Base-by-base conservation (phyloP, 2,797 vertebrate genomes). In the Myiotriccus ornatus region DNA sequence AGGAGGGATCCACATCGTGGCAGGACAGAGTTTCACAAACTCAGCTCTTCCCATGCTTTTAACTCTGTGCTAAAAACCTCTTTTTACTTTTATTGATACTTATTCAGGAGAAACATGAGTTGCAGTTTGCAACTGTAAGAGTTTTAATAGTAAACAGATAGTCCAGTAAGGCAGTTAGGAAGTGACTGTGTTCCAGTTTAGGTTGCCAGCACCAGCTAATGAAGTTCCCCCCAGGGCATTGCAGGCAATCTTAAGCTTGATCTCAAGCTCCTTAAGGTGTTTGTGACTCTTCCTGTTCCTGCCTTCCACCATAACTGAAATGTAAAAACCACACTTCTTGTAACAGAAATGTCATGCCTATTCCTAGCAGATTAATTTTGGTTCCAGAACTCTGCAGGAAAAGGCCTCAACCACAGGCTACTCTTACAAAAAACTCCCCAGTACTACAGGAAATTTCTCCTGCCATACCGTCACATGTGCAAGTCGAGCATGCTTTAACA, bases 391-490 rank as follows among this genome's bases (percentile, higher is more conserved):
- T 73, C 53, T 50, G 9, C 46, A 43, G 60, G 19, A 13, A 64
- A 56, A 85, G 35, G 27, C 16, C n/a, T 84, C 79, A 68, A 65
- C 18, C 27, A 32, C 9, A 28, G 16, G 9, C 35, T 43, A 13
- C 27, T 89, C 12, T 32, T 49, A 56, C 44, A 44, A 34, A 60
- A 63, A 73, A 3, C 24, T 75, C 25, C 35, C 19, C 46, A 87
- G 6, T 14, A 10, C 37, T 41, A 12, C 5, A 13, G n/a, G 21
- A 85, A 69, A 74, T 28, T 56, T 44, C 28, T 81, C 75, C 37
- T 68, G 41, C 20, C 3, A 0, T 50, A 69, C 15, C 34, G 8
- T 59, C 13, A 4, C 0, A 2, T 53, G 24, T 32, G 28, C 21
- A 53, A 75, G 44, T 27, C 28, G 39, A 57, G 30, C 8, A 7